Percentiles rank a stretch among this genome's conserved stretches.
Conservation (phyloP, 2,797 vertebrate genomes). For the Argentina silus region DNA sequence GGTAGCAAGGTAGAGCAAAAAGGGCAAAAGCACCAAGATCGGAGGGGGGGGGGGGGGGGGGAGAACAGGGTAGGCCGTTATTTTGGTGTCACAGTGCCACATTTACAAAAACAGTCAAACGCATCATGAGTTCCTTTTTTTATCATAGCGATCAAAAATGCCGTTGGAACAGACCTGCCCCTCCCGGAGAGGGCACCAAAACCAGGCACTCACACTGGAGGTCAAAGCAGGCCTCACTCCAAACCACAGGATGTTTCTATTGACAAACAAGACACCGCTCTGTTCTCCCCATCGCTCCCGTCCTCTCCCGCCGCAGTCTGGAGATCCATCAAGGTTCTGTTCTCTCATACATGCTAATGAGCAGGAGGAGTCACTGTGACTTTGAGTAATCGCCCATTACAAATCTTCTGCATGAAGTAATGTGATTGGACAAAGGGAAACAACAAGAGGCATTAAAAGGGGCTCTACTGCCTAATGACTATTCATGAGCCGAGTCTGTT, state of each 20-base stretch:
- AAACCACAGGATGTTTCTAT: not conserved
- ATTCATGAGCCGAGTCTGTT: not conserved
- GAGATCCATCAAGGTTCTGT: not conserved
- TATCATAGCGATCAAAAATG: not conserved
- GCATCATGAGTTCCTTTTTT: not conserved
- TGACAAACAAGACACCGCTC: constrained; percentile 3
- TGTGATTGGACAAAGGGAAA: constrained; percentile 7
- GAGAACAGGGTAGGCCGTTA: constrained; percentile 1
- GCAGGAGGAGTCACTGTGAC: not conserved
- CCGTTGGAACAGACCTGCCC: not conserved
- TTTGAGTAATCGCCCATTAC: constrained; percentile 18
- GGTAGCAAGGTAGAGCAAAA: constrained; percentile 8
- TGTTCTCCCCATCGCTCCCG: not conserved
- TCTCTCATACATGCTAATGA: constrained; percentile 18
- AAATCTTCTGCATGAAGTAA: not conserved
- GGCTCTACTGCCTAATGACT: constrained; percentile 5
- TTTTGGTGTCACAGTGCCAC: not conserved
- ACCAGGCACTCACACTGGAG: not conserved
- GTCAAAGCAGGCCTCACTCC: not conserved
- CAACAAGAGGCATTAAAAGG: not conserved
- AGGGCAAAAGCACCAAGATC: not conserved
- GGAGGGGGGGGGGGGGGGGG: not conserved
- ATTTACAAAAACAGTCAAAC: too few species aligned
- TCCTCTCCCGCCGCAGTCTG: not conserved
- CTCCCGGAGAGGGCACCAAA: not conserved